Percentiles rank a stretch among this genome's conserved stretches.
These are phyloP conservation scores for Actinostola sp. DNA, from an alignment of 92 coral and sea anemone species.

Conservation along the genomic window DNA sequence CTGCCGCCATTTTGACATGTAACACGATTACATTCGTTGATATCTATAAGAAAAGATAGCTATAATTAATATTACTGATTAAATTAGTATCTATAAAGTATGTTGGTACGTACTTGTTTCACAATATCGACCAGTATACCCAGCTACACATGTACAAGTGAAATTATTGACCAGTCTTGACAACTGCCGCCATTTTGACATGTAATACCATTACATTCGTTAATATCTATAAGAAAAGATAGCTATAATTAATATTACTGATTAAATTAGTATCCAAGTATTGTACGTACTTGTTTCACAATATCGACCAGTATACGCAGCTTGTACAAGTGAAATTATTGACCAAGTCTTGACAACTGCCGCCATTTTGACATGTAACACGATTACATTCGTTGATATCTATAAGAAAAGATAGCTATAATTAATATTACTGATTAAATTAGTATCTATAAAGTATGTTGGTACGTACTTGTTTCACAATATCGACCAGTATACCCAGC, in stretches of 20 bases:
- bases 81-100: neutral
- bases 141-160: conserved; percentile 21
- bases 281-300: conserved; percentile 5
- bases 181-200: conserved; percentile 17
- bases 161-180: conserved; percentile 18
- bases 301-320: conserved; percentile 16
- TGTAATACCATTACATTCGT: conserved; percentile 5
- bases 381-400: conserved; percentile 15
- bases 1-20: conserved; percentile 18
- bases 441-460: neutral
- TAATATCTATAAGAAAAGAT: neutral
- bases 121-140: conserved; percentile 21
- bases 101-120: neutral
- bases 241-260: too few species aligned
- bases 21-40: conserved; percentile 3
- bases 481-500: neutral
- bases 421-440: neutral
- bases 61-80: neutral
- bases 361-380: conserved; percentile 20
- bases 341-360: conserved; percentile 18
- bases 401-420: neutral
- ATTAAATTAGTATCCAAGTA: neutral
- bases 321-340: conserved; percentile 15
- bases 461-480: neutral
- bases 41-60: neutral